Percentiles rank a stretch among this genome's conserved stretches.
phyloP scores from a whole-genome alignment of 2,797 vertebrate genomes.

The Pangasius larnaudii region DNA sequence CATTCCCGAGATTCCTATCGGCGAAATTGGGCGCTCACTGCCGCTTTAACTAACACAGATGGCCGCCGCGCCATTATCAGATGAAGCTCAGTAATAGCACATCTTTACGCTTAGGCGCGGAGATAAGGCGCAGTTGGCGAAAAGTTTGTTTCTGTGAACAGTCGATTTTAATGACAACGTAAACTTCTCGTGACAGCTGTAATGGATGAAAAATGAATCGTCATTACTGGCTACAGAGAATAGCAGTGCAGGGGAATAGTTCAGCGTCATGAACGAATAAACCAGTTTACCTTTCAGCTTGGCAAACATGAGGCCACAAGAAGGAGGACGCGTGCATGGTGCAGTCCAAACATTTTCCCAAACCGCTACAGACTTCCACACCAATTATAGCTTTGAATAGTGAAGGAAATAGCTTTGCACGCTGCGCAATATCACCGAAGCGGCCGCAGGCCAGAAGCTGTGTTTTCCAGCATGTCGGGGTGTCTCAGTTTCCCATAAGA shows the following conservation, averaged over 20 bases:
- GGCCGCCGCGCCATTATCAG: slow-evolving; percentile 60
- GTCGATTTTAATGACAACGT: slow-evolving; percentile 70
- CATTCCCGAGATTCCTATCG: slow-evolving; percentile 78
- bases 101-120: slow-evolving; percentile 59
- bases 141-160: slow-evolving; percentile 80
- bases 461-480: neutral
- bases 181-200: slow-evolving; percentile 77
- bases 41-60: slow-evolving; percentile 61
- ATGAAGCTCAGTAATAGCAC: slow-evolving; percentile 62
- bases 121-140: slow-evolving; percentile 75
- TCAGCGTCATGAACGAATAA: slow-evolving; percentile 70
- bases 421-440: slow-evolving; percentile 86
- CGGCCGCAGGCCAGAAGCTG: slow-evolving; percentile 75
- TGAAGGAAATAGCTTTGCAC: slow-evolving; percentile 86
- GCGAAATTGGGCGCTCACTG: slow-evolving; percentile 64
- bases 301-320: slow-evolving; percentile 64
- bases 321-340: slow-evolving; percentile 72
- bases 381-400: slow-evolving; percentile 86
- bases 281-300: slow-evolving; percentile 67
- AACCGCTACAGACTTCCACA: slow-evolving; percentile 83
- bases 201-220: slow-evolving; percentile 79
- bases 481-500: slow-evolving; percentile 13
- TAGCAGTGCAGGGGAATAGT: slow-evolving; percentile 74
- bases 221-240: slow-evolving; percentile 78
- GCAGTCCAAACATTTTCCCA: slow-evolving; percentile 83